phyloP scores from a whole-genome alignment of 1,140 invertebrate genomes.

The Helicorthomorpha holstii region DNA sequence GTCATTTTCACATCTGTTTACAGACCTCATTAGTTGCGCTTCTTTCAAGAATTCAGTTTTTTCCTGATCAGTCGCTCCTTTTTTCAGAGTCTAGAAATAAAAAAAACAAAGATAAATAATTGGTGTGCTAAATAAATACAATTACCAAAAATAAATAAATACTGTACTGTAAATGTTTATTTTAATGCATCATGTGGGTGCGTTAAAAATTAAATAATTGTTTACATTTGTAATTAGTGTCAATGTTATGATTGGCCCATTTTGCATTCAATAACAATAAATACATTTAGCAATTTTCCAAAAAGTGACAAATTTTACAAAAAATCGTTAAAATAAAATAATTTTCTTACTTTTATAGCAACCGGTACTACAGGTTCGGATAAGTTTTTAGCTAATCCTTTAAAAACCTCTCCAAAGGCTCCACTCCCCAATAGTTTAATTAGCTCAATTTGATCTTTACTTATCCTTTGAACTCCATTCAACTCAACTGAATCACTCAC shows the following conservation, averaged over 20 bases:
- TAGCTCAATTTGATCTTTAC: slow-evolving; percentile 56
- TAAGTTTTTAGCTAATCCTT: slow-evolving; percentile 57
- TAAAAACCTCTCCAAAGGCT: slow-evolving; percentile 93
- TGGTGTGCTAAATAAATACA: no score
- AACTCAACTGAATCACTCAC: slow-evolving; percentile 45
- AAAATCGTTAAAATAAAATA: neutral
- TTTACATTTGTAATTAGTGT: no score
- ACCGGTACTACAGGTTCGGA: slow-evolving; percentile 42
- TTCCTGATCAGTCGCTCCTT: slow-evolving; percentile 77
- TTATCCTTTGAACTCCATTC: slow-evolving; percentile 61
- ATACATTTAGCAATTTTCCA: slow-evolving; percentile 9
- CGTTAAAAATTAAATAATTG: no score
- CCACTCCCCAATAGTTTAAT: slow-evolving; percentile 82
- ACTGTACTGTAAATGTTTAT: no score
- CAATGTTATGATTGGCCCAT: no score
- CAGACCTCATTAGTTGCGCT: slow-evolving; percentile 73
- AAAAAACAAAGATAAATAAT: no score
- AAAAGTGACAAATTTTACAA: slow-evolving; percentile 2
- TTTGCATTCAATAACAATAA: no score
- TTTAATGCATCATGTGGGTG: no score
- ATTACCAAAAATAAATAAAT: no score
- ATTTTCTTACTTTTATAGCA: slow-evolving; percentile 72
- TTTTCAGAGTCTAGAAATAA: slow-evolving; percentile 55
- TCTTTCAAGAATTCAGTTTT: slow-evolving; percentile 92
- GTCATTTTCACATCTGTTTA: neutral